phyloP scores from a whole-genome alignment of 1,140 invertebrate species.

The Wasmannia auropunctata region DNA sequence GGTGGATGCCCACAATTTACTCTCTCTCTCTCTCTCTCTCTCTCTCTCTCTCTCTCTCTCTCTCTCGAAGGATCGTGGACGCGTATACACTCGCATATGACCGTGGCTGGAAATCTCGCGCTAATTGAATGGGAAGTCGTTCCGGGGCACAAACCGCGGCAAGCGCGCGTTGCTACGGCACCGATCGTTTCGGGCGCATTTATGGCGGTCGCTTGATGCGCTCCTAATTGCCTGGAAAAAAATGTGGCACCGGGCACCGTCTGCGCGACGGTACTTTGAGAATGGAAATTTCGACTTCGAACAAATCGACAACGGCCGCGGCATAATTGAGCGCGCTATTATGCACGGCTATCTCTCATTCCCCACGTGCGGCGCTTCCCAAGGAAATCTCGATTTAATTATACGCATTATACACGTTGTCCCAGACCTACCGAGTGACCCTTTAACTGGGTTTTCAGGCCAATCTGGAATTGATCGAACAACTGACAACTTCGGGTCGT shows the following conservation, averaged over 20 bases:
- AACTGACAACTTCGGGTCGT: not conserved
- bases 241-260: not conserved
- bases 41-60: too few relatives aligned
- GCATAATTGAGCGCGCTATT: not conserved
- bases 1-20: not conserved
- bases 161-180: not conserved
- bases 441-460: not conserved
- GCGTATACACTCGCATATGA: not conserved
- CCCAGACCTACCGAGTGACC: not conserved
- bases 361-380: not conserved
- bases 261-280: not conserved
- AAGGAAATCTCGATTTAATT: conserved; percentile 17
- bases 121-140: conserved; percentile 49
- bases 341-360: not conserved
- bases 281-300: conserved; percentile 29
- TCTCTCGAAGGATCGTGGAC: not conserved
- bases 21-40: too few relatives aligned
- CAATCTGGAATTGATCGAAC: not conserved
- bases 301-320: not conserved
- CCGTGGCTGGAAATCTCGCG: conserved; percentile 2
- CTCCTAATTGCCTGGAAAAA: conserved; percentile 42
- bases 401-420: not conserved
- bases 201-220: conserved; percentile 48
- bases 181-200: conserved; percentile 4
- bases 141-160: conserved; percentile 19